A percentile compares a stretch with the other conserved stretches of the same genome.
Evolutionary conservation across 1,140 invertebrate genomes (phyloP).

Genomic region (Arion vulgaris): DNA sequence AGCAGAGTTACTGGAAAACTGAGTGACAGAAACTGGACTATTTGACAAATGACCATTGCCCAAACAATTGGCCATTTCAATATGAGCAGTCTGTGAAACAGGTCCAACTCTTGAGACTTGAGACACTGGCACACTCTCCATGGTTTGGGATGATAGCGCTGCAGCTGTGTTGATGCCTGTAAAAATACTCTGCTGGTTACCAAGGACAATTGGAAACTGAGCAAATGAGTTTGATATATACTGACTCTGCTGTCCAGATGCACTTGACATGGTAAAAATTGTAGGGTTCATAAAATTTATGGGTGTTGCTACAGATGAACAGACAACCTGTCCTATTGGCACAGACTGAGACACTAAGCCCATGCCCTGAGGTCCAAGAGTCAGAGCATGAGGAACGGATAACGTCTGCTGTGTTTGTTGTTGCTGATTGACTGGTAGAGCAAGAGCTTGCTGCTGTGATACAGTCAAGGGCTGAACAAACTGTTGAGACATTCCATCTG

Average conservation of each 20-base stretch:
- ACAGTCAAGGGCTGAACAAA: slow-evolving; percentile 45
- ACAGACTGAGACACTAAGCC: slow-evolving; percentile 27
- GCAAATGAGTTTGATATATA: slow-evolving; percentile 40
- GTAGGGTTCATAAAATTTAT: slow-evolving; percentile 39
- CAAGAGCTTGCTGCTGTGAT: slow-evolving; percentile 43
- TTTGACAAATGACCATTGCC: background rate
- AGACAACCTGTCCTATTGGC: slow-evolving; percentile 36
- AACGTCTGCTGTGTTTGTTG: slow-evolving; percentile 19
- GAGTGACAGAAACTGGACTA: background rate
- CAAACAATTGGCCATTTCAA: slow-evolving; percentile 7
- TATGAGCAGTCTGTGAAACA: background rate
- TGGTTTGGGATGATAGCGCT: slow-evolving; percentile 30
- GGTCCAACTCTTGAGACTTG: background rate
- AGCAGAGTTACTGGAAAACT: background rate
- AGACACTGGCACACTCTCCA: background rate
- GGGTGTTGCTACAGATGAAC: slow-evolving; percentile 25
- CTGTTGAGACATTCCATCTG: slow-evolving; percentile 33
- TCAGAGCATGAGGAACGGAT: slow-evolving; percentile 16
- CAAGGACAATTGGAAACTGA: slow-evolving; percentile 48
- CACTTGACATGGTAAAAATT: slow-evolving; percentile 42
- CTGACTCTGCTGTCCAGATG: slow-evolving; percentile 36
- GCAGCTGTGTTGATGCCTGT: slow-evolving; percentile 25
- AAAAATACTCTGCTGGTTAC: slow-evolving; percentile 42
- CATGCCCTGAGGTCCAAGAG: slow-evolving; percentile 17
- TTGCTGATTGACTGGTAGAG: slow-evolving; percentile 26